A percentile compares a stretch with the other conserved stretches of the same genome.
Conservation (phyloP, 2,113 vertebrate species). For the Speoplatyrhinus poulsoni region DNA sequence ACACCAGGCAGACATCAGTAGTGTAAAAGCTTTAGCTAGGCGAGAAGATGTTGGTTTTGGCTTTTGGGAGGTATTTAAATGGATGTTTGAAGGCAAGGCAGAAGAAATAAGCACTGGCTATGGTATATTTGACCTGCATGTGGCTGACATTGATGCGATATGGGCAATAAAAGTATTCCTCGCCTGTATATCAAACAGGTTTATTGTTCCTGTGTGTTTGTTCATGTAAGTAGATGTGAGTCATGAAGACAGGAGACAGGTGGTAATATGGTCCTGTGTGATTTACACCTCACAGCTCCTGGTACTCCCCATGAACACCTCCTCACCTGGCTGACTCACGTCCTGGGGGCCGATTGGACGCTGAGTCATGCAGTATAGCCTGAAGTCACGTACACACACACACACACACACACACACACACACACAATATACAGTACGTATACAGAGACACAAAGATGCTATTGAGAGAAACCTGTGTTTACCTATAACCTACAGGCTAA, state of each 20-base stretch:
- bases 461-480: constrained; percentile 21
- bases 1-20: constrained; percentile 38
- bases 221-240: constrained; percentile 20
- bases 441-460: neutral
- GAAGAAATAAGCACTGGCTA: constrained; percentile 24
- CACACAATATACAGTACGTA: neutral
- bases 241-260: constrained; percentile 4
- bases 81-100: constrained; percentile 48
- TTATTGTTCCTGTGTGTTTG: neutral
- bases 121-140: constrained; percentile 14
- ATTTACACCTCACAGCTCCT: neutral
- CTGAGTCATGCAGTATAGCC: constrained; percentile 46
- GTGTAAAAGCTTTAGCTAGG: constrained; percentile 51
- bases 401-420: constrained; percentile 3
- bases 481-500: constrained; percentile 46
- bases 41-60: constrained; percentile 55
- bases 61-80: constrained; percentile 48
- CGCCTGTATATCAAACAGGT: no score
- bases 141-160: neutral
- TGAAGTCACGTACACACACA: constrained; percentile 26
- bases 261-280: constrained; percentile 1
- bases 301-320: constrained; percentile 8
- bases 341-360: constrained; percentile 4
- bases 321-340: constrained; percentile 14
- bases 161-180: neutral